Conservation (phyloP, 2,888 invertebrate genomes). For the Cantharis rustica region DNA sequence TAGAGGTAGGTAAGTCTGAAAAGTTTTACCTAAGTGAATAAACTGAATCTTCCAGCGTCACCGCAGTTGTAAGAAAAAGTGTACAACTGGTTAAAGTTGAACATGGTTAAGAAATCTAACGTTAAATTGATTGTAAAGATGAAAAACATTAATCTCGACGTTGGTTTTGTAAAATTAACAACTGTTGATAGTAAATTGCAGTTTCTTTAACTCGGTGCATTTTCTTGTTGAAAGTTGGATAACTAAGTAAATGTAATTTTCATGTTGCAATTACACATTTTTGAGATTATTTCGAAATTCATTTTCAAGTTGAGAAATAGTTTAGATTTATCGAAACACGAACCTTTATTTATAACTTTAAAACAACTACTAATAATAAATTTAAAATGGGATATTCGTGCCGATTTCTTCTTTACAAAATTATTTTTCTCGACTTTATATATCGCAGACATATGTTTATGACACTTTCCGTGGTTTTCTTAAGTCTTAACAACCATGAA, state of each 20-base stretch:
- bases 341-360: neutral
- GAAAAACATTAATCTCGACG: neutral
- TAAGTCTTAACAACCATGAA: conserved; percentile 18
- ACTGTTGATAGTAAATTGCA: neutral
- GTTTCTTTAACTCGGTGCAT: neutral
- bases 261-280: neutral
- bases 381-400: conserved; percentile 1
- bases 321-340: neutral
- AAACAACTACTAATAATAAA: conserved; percentile 7
- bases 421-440: conserved; percentile 14
- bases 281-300: neutral
- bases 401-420: conserved; percentile 5
- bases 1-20: neutral
- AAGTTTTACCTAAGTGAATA: neutral
- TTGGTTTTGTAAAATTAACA: neutral
- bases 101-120: neutral
- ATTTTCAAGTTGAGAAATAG: neutral
- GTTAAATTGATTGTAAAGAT: neutral
- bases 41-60: neutral
- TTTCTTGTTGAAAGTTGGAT: neutral
- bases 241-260: neutral
- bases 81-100: neutral
- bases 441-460: conserved; percentile 18
- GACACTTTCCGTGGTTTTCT: conserved; percentile 24
- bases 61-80: neutral